Evolutionary conservation across 2,797 vertebrate genomes (phyloP).

Genomic region (Darevskia mixta): DNA sequence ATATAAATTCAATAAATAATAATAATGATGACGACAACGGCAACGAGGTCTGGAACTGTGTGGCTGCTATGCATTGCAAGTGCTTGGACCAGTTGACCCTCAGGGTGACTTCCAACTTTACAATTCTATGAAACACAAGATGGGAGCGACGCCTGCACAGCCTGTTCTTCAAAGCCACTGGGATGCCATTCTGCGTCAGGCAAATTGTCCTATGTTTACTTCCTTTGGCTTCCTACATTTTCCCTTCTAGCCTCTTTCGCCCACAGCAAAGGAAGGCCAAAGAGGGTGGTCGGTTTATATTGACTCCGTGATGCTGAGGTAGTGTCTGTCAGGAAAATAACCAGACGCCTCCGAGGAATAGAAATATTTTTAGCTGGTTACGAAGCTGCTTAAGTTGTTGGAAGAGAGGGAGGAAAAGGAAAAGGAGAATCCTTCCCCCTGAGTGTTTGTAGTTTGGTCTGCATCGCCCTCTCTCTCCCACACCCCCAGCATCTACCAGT

Average conservation of each 20-base stretch:
- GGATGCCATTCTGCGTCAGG: not conserved
- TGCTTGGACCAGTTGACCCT: no score
- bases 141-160: no score
- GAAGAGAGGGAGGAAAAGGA: slow-evolving; percentile 29
- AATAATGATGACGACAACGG: no score
- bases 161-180: no score
- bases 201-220: no score
- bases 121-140: no score
- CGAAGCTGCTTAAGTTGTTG: slow-evolving; percentile 40
- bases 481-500: not conserved
- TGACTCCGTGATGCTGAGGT: slow-evolving; percentile 57
- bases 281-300: not conserved
- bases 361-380: slow-evolving; percentile 44
- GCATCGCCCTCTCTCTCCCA: not conserved
- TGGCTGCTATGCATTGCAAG: no score
- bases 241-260: not conserved
- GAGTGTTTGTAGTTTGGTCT: slow-evolving; percentile 52
- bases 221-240: not conserved
- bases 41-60: no score
- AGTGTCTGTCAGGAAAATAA: slow-evolving; percentile 60
- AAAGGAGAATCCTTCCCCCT: slow-evolving; percentile 41
- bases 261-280: not conserved
- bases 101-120: no score
- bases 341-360: slow-evolving; percentile 61
- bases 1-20: no score